phyloP scores from a whole-genome alignment of 2,797 vertebrate genomes.

The Acomys russatus region DNA sequence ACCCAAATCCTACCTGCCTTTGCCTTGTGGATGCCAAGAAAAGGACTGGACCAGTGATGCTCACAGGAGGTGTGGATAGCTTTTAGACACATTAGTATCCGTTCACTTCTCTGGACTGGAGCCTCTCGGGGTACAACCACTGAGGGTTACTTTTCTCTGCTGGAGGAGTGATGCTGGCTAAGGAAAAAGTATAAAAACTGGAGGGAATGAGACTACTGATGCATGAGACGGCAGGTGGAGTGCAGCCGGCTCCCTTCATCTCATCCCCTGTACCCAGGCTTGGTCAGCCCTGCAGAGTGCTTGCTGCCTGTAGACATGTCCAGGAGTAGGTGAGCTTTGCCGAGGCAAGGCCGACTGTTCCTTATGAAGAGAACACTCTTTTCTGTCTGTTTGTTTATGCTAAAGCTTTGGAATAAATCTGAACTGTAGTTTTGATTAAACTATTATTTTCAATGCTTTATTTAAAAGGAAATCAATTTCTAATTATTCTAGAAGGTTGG shows the following conservation, averaged over 20 bases:
- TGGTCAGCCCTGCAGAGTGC: background rate
- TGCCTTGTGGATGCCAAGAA: background rate
- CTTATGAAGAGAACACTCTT: background rate
- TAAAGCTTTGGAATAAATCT: conserved; percentile 22
- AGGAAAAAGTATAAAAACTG: background rate
- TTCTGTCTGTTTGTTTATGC: conserved; percentile 8
- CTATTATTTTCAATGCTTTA: conserved; percentile 28
- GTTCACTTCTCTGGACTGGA: background rate
- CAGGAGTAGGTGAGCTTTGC: background rate
- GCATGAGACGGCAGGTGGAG: conserved; percentile 40
- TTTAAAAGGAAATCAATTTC: conserved; percentile 50
- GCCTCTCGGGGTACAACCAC: background rate
- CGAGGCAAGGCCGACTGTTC: background rate
- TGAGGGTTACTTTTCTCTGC: conserved; percentile 22
- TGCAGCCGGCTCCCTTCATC: conserved; percentile 53
- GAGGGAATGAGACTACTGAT: conserved; percentile 24
- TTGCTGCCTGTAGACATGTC: conserved; percentile 19
- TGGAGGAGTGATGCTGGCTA: background rate
- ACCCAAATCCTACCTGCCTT: background rate
- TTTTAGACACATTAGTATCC: background rate
- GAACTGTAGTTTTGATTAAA: conserved; percentile 44
- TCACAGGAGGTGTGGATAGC: background rate
- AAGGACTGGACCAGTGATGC: background rate
- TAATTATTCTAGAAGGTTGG: conserved; percentile 22
- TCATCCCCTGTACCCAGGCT: background rate